Conservation (phyloP, 1,140 invertebrate species). For the Procambarus clarkii region DNA sequence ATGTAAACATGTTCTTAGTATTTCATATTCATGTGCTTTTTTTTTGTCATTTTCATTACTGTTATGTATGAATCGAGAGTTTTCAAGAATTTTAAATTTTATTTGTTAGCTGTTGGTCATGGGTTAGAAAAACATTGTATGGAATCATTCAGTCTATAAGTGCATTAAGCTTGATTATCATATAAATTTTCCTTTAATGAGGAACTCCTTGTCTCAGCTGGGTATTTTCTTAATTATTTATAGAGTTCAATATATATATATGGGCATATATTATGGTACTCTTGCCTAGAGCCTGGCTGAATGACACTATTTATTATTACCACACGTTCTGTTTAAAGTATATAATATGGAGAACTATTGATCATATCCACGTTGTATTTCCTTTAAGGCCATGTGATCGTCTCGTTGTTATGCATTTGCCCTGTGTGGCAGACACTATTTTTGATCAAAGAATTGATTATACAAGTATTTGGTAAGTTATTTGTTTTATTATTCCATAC, state of each 20-base stretch:
- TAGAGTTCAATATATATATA: constrained; percentile 26
- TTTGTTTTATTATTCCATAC: constrained; percentile 44
- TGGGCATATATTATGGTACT: constrained; percentile 57
- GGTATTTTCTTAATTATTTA: constrained; percentile 38
- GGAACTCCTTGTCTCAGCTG: constrained; percentile 15
- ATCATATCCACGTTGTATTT: constrained; percentile 66
- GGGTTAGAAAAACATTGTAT: constrained; percentile 34
- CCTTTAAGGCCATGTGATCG: constrained; percentile 70
- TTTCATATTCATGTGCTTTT: constrained; percentile 27
- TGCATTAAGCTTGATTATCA: constrained; percentile 13
- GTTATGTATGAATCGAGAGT: constrained; percentile 35
- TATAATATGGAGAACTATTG: constrained; percentile 67
- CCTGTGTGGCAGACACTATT: constrained; percentile 69
- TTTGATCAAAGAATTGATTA: constrained; percentile 70
- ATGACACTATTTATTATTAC: constrained; percentile 66
- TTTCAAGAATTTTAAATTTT: constrained; percentile 37
- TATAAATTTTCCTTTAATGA: constrained; percentile 1
- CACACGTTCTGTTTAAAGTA: constrained; percentile 66
- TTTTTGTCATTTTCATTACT: constrained; percentile 43
- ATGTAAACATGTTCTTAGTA: constrained; percentile 42
- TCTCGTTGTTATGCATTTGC: constrained; percentile 70
- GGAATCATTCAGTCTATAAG: constrained; percentile 19
- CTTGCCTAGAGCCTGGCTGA: constrained; percentile 66
- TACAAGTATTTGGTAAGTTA: constrained; percentile 66
- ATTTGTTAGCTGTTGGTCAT: constrained; percentile 56